phyloP scores from a whole-genome alignment of 2,797 vertebrate species.

The Sebastolobus alascanus region DNA sequence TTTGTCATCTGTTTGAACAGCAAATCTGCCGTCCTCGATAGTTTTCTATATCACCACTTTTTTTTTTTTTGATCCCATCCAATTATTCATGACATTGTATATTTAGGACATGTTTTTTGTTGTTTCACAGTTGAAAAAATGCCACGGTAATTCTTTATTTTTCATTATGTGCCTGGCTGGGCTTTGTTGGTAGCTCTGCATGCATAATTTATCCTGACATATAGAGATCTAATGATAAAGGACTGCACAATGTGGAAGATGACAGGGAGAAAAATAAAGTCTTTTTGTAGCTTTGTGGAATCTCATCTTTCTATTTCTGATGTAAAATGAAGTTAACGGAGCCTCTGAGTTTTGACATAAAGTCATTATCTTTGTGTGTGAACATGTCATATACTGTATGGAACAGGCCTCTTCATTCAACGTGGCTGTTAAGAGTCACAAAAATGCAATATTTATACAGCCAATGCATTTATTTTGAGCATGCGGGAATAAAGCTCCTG shows the following conservation, averaged over 20 bases:
- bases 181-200: conserved; percentile 58
- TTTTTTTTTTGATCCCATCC: conserved; percentile 33
- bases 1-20: conserved; percentile 57
- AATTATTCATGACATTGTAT: conserved; percentile 67
- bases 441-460: conserved; percentile 1
- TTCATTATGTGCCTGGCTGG: conserved; percentile 60
- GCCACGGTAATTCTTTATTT: conserved; percentile 51
- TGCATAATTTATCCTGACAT: conserved; percentile 67
- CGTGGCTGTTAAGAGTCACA: background rate
- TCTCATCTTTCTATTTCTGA: conserved; percentile 43
- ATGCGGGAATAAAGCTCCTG: conserved; percentile 3
- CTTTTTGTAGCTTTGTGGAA: conserved; percentile 49
- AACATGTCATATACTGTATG: conserved; percentile 8
- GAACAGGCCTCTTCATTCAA: conserved; percentile 11
- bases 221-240: conserved; percentile 47
- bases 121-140: conserved; percentile 48
- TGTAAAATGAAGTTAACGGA: conserved; percentile 36
- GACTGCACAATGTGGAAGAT: conserved; percentile 37
- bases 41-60: conserved; percentile 11
- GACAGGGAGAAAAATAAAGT: conserved; percentile 61
- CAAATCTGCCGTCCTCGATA: conserved; percentile 23
- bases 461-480: background rate
- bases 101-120: conserved; percentile 53
- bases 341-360: conserved; percentile 43
- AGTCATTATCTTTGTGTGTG: conserved; percentile 40